These are phyloP conservation scores for Antedon mediterranea DNA, from an alignment of 53 echinoderm and acorn worm genomes.

Conservation along the genomic window DNA sequence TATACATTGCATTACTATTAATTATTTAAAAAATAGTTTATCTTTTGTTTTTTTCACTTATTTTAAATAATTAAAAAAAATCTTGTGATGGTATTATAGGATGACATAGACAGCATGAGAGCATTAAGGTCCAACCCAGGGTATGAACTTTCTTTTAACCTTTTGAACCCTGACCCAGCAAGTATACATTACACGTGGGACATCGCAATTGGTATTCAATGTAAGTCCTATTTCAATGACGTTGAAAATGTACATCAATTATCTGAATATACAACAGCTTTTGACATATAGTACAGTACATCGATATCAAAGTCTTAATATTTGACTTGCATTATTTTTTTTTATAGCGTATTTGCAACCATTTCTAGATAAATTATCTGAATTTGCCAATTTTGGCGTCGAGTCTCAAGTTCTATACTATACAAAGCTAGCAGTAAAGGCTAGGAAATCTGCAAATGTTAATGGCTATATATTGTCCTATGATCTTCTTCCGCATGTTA, in stretches of 20 bases:
- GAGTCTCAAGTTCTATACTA: conserved; percentile 89
- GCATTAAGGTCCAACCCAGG: conserved; percentile 71
- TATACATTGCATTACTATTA: too few species aligned
- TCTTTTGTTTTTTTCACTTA: too few species aligned
- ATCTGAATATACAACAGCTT: too few species aligned
- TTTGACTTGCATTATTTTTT: neutral
- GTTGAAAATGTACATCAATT: too few species aligned
- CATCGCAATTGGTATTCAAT: conserved; percentile 44
- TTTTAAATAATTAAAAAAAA: too few species aligned
- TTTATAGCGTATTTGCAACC: conserved; percentile 61
- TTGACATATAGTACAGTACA: too few species aligned
- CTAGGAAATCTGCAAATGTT: conserved; percentile 30
- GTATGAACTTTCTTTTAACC: conserved; percentile 71
- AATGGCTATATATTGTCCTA: conserved; percentile 29
- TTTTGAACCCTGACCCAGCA: conserved; percentile 69
- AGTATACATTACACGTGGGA: conserved; percentile 49
- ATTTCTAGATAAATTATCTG: conserved; percentile 42
- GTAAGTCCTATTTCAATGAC: conserved; percentile 18
- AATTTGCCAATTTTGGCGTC: conserved; percentile 74
- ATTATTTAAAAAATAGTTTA: too few species aligned
- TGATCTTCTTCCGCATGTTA: conserved; percentile 49
- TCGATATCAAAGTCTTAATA: too few species aligned
- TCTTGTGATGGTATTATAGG: conserved; percentile 30
- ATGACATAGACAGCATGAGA: conserved; percentile 74
- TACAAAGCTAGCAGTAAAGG: conserved; percentile 56